phyloP scores from a whole-genome alignment of 2,113 vertebrate species.

The Nipponia nippon region DNA sequence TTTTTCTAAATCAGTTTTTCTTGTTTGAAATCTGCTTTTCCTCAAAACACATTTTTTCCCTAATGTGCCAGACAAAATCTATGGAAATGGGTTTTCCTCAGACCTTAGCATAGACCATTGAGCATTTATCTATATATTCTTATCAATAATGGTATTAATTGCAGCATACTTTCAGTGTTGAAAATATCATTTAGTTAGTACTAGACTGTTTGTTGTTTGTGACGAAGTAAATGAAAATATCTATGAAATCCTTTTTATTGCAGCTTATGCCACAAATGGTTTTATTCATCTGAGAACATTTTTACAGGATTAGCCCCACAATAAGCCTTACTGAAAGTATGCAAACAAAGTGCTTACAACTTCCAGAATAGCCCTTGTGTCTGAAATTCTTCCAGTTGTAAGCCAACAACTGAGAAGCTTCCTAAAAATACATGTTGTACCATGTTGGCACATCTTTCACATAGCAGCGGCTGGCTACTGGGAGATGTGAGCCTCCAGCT shows the following conservation, averaged over 20 bases:
- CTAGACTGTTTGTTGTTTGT: not conserved
- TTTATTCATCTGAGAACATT: not conserved
- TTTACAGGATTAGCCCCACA: not conserved
- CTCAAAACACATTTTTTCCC: not conserved
- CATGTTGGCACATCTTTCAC: not conserved
- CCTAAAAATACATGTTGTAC: not conserved
- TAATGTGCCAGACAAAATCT: not conserved
- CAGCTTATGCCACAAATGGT: not conserved
- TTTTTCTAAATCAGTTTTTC: not conserved
- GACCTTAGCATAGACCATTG: not conserved
- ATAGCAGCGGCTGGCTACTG: fast-evolving
- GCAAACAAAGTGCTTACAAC: not conserved
- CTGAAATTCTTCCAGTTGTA: not conserved
- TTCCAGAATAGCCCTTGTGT: not conserved
- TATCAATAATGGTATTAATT: not conserved
- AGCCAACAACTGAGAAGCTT: not conserved
- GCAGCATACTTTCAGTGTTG: not conserved
- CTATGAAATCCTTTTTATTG: not conserved
- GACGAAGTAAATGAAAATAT: not conserved
- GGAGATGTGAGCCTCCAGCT: not conserved
- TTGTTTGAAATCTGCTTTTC: not conserved
- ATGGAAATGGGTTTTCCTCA: not conserved
- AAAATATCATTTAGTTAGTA: not conserved
- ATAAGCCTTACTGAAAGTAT: not conserved
- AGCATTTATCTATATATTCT: not conserved